phyloP scores from a whole-genome alignment of 2,888 invertebrate species.

The Calameuta idolon region DNA sequence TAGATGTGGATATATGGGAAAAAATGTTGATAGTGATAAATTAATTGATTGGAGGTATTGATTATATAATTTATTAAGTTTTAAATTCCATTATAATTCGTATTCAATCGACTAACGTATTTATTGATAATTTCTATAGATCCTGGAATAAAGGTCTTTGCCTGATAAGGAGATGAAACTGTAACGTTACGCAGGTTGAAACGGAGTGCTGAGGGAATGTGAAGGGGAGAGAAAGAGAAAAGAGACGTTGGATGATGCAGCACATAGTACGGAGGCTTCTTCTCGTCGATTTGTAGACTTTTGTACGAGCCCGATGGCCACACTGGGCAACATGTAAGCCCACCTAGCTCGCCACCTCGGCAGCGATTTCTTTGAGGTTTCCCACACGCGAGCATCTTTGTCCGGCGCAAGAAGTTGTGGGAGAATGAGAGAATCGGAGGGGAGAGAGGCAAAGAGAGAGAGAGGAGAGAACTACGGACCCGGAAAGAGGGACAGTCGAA shows the following conservation, averaged over 20 bases:
- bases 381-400: slow-evolving; percentile 27
- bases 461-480: background rate
- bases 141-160: background rate
- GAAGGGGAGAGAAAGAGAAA: background rate
- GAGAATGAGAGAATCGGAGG: background rate
- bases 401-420: slow-evolving; percentile 14
- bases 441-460: background rate
- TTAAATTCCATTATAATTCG: background rate
- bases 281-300: slow-evolving; percentile 8
- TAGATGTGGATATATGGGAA: background rate
- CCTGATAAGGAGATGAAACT: background rate
- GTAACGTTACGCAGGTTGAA: background rate
- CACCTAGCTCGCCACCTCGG: slow-evolving; percentile 27
- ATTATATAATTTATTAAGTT: background rate
- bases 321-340: slow-evolving; percentile 16
- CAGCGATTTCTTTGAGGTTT: slow-evolving; percentile 17
- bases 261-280: slow-evolving; percentile 2
- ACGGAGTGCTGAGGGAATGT: background rate
- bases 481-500: background rate
- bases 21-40: background rate
- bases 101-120: background rate
- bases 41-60: background rate
- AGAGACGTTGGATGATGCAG: slow-evolving; percentile 1
- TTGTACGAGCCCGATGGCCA: slow-evolving; percentile 3
- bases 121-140: background rate